A percentile compares a stretch with the other conserved stretches of the same genome.
phyloP scores from a whole-genome alignment of 2,888 invertebrate genomes.

The Tridacna gigas region DNA sequence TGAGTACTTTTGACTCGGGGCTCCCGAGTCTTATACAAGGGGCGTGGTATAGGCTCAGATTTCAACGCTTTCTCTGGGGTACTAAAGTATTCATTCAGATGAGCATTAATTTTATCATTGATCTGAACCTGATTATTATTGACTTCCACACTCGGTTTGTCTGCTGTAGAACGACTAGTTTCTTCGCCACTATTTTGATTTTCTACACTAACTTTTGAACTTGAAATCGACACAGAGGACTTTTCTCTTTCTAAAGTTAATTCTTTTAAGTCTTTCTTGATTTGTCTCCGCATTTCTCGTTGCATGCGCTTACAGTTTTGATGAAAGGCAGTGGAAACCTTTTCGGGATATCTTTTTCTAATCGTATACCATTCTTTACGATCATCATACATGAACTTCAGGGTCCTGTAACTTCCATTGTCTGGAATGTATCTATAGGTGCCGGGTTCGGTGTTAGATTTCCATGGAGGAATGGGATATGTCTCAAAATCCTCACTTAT shows the following conservation, averaged over 20 bases:
- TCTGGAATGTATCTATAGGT: constrained; percentile 79
- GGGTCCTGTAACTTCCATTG: constrained; percentile 77
- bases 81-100: constrained; percentile 16
- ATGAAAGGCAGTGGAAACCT: constrained; percentile 70
- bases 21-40: constrained; percentile 35
- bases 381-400: constrained; percentile 73
- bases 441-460: constrained; percentile 78
- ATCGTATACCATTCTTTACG: constrained; percentile 70
- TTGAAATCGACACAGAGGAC: constrained; percentile 35
- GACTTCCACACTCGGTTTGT: constrained; percentile 7
- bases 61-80: constrained; percentile 21
- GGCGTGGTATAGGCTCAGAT: constrained; percentile 21
- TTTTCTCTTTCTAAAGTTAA: constrained; percentile 53
- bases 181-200: constrained; percentile 40
- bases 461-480: constrained; percentile 72
- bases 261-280: constrained; percentile 70
- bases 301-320: constrained; percentile 69
- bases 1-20: constrained; percentile 61
- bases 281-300: constrained; percentile 72
- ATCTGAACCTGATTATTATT: not conserved
- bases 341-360: constrained; percentile 64
- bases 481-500: constrained; percentile 71
- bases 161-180: constrained; percentile 21
- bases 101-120: constrained; percentile 1
- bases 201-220: constrained; percentile 29